Evolutionary conservation across 2,888 invertebrate species (phyloP), one percentile per base, ranked within the genome.

Genomic region (Andrena hattorfiana): DNA sequence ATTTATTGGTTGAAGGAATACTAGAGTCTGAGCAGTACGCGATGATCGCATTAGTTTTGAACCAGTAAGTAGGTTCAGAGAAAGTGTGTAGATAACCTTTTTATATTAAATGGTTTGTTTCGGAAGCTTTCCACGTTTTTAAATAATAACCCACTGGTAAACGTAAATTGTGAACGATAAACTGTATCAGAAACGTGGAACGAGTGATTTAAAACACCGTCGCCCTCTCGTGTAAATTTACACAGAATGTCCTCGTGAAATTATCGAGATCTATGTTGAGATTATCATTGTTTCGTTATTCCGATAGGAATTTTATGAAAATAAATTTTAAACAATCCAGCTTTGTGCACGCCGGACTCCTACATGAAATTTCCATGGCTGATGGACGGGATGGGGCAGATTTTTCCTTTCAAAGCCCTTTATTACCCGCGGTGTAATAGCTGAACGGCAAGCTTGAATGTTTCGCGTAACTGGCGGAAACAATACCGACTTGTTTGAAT

Each of bases 401-500:
- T 26, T 69, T n/a, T 26, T 56, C 8, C 56, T 49, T 10, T 28
- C 20, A 23, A 42, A 28, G 42, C 48, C 30, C n/a, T 35, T 51
- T 13, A n/a, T n/a, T n/a, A 42, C 30, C 20, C 26, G 6, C 49
- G 51, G 5, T 54, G 35, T 35, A 62, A 62, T 26, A 30, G 74
- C 59, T 2, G 20, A 20, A 35, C 10, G 20, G 1, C 60, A 51
- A 67, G 63, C 54, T 68, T 23, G 48, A 49, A 59, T 26, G 20
- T 69, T 81, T 69, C 51, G 56, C 16, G 70, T 51, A 81, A 66
- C 42, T 16, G 20, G 16, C n/a, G 8, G 49, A 72, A 82, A 80
- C 63, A 81, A 80, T 76, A 64, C 71, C 6, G 49, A 68, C 10
- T 67, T 49, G 63, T 72, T 75, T 60, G 75, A 71, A 80, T 80